phyloP scores from a whole-genome alignment of 2,797 vertebrate species.

The Sylvilagus floridanus region DNA sequence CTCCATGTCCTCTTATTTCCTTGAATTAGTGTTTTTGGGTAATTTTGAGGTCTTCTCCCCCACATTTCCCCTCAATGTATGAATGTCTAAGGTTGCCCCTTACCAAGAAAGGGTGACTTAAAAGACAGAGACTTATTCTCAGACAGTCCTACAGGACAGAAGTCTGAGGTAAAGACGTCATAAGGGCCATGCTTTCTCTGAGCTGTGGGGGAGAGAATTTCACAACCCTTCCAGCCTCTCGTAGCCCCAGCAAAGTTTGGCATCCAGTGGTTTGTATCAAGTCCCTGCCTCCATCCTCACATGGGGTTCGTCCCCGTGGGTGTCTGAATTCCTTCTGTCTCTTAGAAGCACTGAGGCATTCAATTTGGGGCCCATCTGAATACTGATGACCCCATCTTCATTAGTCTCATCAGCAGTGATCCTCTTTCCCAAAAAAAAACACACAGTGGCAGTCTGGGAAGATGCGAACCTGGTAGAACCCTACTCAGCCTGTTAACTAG shows the following conservation, averaged over 20 bases:
- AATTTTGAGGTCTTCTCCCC: too few species aligned
- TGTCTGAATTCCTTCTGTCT: background rate
- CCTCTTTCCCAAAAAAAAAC: too few species aligned
- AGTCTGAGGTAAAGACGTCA: background rate
- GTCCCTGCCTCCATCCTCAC: too few species aligned
- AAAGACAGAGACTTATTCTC: too few species aligned
- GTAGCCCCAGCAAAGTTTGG: too few species aligned
- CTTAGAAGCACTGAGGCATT: too few species aligned
- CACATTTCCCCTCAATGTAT: background rate
- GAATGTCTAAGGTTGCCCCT: too few species aligned
- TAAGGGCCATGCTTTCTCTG: background rate
- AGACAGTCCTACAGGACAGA: background rate
- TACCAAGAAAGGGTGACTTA: too few species aligned
- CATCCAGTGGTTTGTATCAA: too few species aligned
- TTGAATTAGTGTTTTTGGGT: background rate
- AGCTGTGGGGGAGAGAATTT: background rate
- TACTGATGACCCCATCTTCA: background rate
- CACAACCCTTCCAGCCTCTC: background rate
- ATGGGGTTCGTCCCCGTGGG: too few species aligned
- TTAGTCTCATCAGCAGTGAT: background rate
- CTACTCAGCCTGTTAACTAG: background rate
- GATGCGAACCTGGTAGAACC: too few species aligned
- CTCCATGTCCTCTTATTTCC: background rate
- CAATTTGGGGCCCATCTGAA: background rate
- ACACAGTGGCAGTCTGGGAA: background rate